Percentiles rank a stretch among this genome's conserved stretches.
phyloP scores from a whole-genome alignment of 2,888 invertebrate species.

The Cremastinae sp. region DNA sequence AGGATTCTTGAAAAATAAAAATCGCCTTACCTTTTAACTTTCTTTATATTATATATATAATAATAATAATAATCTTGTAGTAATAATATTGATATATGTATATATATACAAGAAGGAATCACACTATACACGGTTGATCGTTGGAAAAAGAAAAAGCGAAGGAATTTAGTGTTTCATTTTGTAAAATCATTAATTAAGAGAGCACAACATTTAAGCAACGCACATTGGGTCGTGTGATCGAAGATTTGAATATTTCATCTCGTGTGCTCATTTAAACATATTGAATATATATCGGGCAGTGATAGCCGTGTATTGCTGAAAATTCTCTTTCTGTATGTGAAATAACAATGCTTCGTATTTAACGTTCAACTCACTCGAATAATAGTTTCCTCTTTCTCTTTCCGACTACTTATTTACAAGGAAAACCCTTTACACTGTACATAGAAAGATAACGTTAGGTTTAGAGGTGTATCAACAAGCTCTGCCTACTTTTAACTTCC shows the following conservation, averaged over 20 bases:
- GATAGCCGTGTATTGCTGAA: slow-evolving; percentile 65
- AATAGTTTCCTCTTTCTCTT: slow-evolving; percentile 32
- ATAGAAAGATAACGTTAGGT: slow-evolving; percentile 63
- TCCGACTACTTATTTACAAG: slow-evolving; percentile 69
- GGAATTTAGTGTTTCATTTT: slow-evolving; percentile 30
- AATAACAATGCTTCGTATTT: slow-evolving; percentile 54
- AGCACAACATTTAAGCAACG: slow-evolving; percentile 19
- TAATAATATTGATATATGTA: slow-evolving; percentile 65
- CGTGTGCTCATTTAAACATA: no score
- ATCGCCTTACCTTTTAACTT: slow-evolving; percentile 55
- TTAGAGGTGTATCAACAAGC: slow-evolving; percentile 42
- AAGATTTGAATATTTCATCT: slow-evolving; percentile 56
- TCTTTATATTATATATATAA: slow-evolving; percentile 65
- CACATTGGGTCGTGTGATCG: slow-evolving; percentile 32
- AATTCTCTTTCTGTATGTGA: slow-evolving; percentile 44
- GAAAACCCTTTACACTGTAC: slow-evolving; percentile 74
- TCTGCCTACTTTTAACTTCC: slow-evolving; percentile 19
- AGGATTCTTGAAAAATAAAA: slow-evolving; percentile 7
- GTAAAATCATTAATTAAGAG: slow-evolving; percentile 18
- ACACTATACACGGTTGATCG: slow-evolving; percentile 64
- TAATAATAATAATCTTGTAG: slow-evolving; percentile 62
- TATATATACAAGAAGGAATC: slow-evolving; percentile 62
- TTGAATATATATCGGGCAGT: slow-evolving; percentile 69
- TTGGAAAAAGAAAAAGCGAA: slow-evolving; percentile 50
- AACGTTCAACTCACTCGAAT: no score